Base-by-base conservation (phyloP, 92 coral and sea anemone genomes). In the Isaurus tuberculatus region DNA sequence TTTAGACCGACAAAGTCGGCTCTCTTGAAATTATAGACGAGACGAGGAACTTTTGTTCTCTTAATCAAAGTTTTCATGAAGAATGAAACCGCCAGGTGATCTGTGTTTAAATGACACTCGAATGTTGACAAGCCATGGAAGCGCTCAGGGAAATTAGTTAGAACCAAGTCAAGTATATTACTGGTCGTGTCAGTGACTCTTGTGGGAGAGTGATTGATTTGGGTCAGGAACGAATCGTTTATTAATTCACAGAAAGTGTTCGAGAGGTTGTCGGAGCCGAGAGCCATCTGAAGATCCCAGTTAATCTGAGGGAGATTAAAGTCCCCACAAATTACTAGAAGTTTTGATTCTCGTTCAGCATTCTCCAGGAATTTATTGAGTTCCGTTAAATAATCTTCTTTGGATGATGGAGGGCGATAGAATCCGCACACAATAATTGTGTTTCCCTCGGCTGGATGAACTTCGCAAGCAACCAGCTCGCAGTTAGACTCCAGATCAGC, bases 131-230 rank as follows among this genome's bases (percentile, higher is more conserved):
- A 61, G 16, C 83, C 88, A 88, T 51, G 72, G 14, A 80, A 17
- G 42, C 72, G 87, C 66, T 88, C 91, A 49, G 91, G 88, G 15
- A 42, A 79, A 43, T 88, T 88, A 65, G 91, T 83, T 51, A 88
- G 65, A 26, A 88, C 85, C 9, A 88, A 43, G 29, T 77, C 88
- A 27, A 79, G 81, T 37, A 85, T 89, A 63, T 79, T 85, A 36
- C 82, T 79, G 55, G 79, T 28, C 2, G 34, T 58, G 19, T 89
- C 92, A 14, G 89, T 79, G 11, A 86, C 74, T 69, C 92, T 86
- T 25, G 89, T 89, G 11, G 89, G 81, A 36, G 63, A 33, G 66
- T 80, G 75, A 43, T 89, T 85, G 48, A 89, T 85, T 32, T 86
- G 89, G 22, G 83, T 81, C 70, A 80, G 65, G 17, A 89, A 89